These are phyloP conservation scores for Chascanopsetta lugubris DNA, from an alignment of 2,113 vertebrate species.

Conservation along the genomic window DNA sequence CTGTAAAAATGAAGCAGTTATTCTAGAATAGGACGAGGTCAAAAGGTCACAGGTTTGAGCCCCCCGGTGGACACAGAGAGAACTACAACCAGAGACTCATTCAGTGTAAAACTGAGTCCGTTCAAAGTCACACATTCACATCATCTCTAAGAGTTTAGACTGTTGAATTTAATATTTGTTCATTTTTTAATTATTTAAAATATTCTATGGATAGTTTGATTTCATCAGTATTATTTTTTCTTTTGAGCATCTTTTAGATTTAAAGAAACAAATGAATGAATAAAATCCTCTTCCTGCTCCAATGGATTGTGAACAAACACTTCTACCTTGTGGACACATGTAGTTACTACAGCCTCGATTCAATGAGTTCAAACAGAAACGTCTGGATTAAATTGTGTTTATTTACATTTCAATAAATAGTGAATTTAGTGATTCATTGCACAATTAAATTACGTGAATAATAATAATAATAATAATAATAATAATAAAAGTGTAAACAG, in stretches of 20 bases:
- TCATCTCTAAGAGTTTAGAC: too few species aligned
- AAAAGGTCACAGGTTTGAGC: slow-evolving; percentile 32
- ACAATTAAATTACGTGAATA: slow-evolving; percentile 47
- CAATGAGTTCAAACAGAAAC: background rate
- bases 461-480: slow-evolving; percentile 49
- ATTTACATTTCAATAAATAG: slow-evolving; percentile 67
- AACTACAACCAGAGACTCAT: background rate
- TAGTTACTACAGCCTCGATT: background rate
- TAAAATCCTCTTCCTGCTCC: too few species aligned
- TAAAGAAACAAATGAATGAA: too few species aligned
- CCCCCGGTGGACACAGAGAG: background rate
- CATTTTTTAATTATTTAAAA: too few species aligned
- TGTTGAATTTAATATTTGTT: too few species aligned
- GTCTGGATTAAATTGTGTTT: slow-evolving; percentile 64
- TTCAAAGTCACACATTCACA: too few species aligned
- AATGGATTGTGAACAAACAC: slow-evolving; percentile 28
- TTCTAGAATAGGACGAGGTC: too few species aligned
- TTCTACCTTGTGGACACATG: slow-evolving; percentile 48
- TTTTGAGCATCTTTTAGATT: too few species aligned
- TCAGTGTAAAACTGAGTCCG: too few species aligned
- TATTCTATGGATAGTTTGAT: too few species aligned
- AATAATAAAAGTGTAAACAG: slow-evolving; percentile 40
- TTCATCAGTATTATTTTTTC: too few species aligned
- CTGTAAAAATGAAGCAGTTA: too few species aligned
- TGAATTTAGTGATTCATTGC: slow-evolving; percentile 61